Base-by-base conservation (phyloP, 2,797 vertebrate genomes). In the Heliangelus exortis region DNA sequence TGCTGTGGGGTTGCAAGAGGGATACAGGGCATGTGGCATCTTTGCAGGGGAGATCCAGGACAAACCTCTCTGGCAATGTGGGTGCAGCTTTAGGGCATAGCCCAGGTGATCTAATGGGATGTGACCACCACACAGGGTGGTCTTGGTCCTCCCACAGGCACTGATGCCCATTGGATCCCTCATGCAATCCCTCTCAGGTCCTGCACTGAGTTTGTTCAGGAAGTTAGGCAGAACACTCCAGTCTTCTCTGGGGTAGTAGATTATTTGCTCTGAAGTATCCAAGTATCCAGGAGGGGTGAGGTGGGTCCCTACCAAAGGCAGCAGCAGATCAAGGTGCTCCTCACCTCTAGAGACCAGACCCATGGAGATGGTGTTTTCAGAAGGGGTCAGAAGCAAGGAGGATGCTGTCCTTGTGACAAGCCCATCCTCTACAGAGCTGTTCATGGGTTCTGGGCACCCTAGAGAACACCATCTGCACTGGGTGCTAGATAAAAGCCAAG, bases 1-100 rank as follows among this genome's bases (percentile, higher is more conserved):
- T 2, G 0, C 25, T 28, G 61, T 3, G 3, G 3, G 11, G 14
- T 7, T 61, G 25, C n/a, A n/a, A 26, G 29, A 34, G 20, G 48
- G 41, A 7, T 31, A 4, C 6, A 25, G 62, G 15, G 9, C 33
- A 10, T 8, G 25, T 17, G 77, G 45, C 33, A 12, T 34, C 45
- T 66, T 36, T 25, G 19, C 28, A 41, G 62, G 18, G 15, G 3
- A 67, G 15, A 2, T 4, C 8, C 7, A 29, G 65, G 29, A 39
- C 6, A 58, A 61, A 15, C 21, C n/a, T 47, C 93, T 4, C 43
- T 33, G 71, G 58, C 13, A 41, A 21, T 1, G 8, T 16, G 31
- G 25, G 15, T 54, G 39, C 34, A 17, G 21, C 26, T 69, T 69
- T 59, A 62, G 45, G 43, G 22, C 6, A 6, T 5, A 67, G 13